Percentiles rank a stretch among this genome's conserved stretches.
These are phyloP conservation scores for Sinohyriopsis cumingii DNA, from an alignment of 2,888 invertebrate species.

Conservation along the genomic window DNA sequence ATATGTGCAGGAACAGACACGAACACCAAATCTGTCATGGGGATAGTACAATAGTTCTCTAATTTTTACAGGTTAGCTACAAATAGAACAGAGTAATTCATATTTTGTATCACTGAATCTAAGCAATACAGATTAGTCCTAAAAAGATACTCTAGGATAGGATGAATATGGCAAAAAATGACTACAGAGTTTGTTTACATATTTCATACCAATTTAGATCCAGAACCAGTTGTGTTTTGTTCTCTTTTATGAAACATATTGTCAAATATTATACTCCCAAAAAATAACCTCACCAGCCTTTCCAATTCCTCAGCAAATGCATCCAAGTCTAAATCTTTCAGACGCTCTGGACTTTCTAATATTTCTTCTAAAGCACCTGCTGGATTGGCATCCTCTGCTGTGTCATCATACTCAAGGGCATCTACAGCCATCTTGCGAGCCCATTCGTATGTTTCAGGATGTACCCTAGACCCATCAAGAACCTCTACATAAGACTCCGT, in stretches of 20 bases:
- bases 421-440: conserved; percentile 99
- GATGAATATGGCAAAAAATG: no score
- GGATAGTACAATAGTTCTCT: no score
- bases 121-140: no score
- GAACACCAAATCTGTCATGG: no score
- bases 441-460: conserved; percentile 99
- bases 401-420: conserved; percentile 96
- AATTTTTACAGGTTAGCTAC: no score
- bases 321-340: conserved; percentile 96
- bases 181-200: no score
- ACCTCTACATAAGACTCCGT: conserved; percentile 97
- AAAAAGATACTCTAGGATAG: no score
- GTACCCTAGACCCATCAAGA: conserved; percentile 96
- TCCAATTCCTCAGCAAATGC: conserved; percentile 98
- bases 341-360: conserved; percentile 91
- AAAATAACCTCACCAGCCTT: conserved; percentile 78
- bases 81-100: no score
- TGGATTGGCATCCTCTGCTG: conserved; percentile 87
- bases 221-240: no score
- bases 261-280: background rate
- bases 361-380: conserved; percentile 98
- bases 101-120: no score
- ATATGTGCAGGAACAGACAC: no score
- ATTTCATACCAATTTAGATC: no score
- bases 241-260: background rate